Conservation (phyloP, 2,113 vertebrate genomes). For the Paratilapia polleni region DNA sequence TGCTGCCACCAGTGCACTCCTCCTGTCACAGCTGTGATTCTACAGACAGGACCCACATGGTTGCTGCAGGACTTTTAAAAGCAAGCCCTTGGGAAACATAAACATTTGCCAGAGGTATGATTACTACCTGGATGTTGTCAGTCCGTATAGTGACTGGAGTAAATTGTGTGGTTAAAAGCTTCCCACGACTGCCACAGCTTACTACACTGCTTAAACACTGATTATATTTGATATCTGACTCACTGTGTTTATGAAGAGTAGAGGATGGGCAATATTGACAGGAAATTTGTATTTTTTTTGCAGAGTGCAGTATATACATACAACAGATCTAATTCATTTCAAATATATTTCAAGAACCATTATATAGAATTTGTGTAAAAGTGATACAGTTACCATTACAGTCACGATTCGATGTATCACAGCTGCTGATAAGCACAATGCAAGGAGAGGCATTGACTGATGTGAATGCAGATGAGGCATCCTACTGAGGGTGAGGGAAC, state of each 20-base stretch:
- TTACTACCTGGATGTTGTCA: constrained; percentile 1
- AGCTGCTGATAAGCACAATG: constrained; percentile 24
- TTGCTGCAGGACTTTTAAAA: constrained; percentile 4
- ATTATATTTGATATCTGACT: neutral
- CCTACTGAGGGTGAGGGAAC: neutral
- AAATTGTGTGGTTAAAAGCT: neutral
- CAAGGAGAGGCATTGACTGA: constrained; percentile 6
- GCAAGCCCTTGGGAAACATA: neutral
- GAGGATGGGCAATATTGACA: neutral
- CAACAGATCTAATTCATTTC: neutral
- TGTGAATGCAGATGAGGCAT: constrained; percentile 56
- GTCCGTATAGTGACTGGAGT: neutral
- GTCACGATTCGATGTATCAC: neutral
- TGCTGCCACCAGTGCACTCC: neutral
- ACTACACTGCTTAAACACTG: neutral
- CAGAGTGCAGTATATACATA: neutral
- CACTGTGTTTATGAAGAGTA: neutral
- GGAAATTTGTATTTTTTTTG: neutral
- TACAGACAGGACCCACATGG: neutral
- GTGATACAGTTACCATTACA: neutral
- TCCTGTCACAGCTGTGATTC: neutral
- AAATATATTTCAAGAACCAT: neutral
- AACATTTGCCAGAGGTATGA: constrained; percentile 2
- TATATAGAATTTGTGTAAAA: neutral
- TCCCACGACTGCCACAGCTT: neutral